phyloP scores from a whole-genome alignment of 92 coral and sea anemone genomes.

The Porites rus region DNA sequence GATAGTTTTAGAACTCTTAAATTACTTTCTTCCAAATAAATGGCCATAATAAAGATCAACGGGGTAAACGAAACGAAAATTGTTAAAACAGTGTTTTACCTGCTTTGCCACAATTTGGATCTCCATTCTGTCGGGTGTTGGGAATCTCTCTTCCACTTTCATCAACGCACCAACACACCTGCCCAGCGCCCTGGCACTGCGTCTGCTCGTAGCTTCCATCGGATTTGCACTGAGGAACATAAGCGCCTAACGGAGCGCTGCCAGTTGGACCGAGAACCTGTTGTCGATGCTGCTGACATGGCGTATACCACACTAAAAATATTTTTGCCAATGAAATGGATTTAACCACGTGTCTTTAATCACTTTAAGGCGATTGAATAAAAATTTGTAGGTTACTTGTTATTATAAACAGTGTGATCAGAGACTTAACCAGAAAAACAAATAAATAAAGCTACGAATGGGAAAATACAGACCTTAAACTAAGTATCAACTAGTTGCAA shows the following conservation, averaged over 20 bases:
- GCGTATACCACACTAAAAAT: slow-evolving; percentile 49
- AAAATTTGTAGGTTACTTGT: neutral
- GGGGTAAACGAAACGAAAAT: neutral
- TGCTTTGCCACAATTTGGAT: slow-evolving; percentile 72
- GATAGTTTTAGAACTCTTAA: neutral
- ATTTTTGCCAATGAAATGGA: neutral
- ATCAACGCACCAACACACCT: slow-evolving; percentile 95
- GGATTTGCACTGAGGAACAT: slow-evolving; percentile 81
- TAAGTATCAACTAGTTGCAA: no score
- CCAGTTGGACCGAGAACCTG: slow-evolving; percentile 75
- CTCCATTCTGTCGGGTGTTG: slow-evolving; percentile 74
- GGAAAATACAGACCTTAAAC: no score
- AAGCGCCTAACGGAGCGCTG: slow-evolving; percentile 65
- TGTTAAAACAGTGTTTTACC: slow-evolving; percentile 21
- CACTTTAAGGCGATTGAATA: neutral
- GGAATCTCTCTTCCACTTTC: slow-evolving; percentile 78
- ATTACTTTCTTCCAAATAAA: neutral
- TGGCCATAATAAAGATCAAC: neutral
- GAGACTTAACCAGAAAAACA: no score
- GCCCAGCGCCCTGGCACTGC: slow-evolving; percentile 84
- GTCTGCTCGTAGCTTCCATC: slow-evolving; percentile 77
- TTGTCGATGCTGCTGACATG: slow-evolving; percentile 69
- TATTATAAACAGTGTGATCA: no score
- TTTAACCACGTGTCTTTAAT: neutral
- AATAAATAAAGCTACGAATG: neutral